phyloP scores from a whole-genome alignment of 2,113 vertebrate species.

The Ramphastos sulfuratus region DNA sequence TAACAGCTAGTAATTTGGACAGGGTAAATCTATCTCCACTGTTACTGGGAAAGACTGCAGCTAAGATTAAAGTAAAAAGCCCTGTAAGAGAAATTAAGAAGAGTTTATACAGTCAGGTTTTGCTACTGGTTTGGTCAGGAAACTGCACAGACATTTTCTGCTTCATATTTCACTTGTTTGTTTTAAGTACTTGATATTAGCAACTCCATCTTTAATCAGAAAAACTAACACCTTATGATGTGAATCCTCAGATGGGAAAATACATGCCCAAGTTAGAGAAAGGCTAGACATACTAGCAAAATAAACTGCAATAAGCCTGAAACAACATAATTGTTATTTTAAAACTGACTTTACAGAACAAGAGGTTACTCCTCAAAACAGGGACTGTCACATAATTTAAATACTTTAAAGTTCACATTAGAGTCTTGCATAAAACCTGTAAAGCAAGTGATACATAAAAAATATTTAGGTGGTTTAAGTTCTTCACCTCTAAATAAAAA shows the following conservation, averaged over 20 bases:
- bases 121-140: neutral
- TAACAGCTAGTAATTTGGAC: conserved; percentile 92
- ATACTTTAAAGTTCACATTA: neutral
- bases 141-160: neutral
- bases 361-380: neutral
- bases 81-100: conserved; percentile 73
- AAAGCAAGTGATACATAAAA: neutral
- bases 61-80: conserved; percentile 93
- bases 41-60: conserved; percentile 95
- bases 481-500: conserved; percentile 3
- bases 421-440: neutral
- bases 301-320: neutral
- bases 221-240: neutral
- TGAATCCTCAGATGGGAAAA: neutral
- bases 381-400: neutral
- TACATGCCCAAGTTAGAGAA: neutral
- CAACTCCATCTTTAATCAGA: neutral
- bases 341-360: neutral
- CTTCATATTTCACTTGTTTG: neutral
- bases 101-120: neutral
- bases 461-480: neutral
- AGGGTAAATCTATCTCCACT: conserved; percentile 96
- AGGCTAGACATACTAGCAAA: neutral
- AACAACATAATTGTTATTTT: neutral
- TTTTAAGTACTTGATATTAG: neutral